Evolutionary conservation across 2,888 invertebrate genomes (phyloP).

Genomic region (Aplocera efformata): DNA sequence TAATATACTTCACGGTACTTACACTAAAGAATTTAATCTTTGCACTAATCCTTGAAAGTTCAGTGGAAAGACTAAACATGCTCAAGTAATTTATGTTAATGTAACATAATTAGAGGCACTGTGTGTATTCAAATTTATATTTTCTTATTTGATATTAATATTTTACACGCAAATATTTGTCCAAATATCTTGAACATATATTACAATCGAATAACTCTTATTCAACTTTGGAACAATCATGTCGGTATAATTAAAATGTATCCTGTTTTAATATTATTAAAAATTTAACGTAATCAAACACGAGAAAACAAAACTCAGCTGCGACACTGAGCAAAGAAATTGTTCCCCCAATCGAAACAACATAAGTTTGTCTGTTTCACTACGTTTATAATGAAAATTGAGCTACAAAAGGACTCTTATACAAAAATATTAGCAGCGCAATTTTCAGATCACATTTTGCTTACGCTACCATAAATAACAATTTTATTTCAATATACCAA

Average conservation of each 20-base stretch:
- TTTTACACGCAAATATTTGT: conserved; percentile 56
- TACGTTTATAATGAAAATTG: conserved; percentile 61
- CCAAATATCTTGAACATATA: conserved; percentile 40
- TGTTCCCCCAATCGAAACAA: conserved; percentile 11
- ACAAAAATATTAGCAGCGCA: conserved; percentile 77
- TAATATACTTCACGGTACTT: conserved; percentile 60
- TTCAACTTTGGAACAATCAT: conserved; percentile 18
- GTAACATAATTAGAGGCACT: conserved; percentile 82
- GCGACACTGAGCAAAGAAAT: conserved; percentile 5
- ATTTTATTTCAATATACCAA: conserved; percentile 35
- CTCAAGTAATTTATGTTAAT: conserved; percentile 80
- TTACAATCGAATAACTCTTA: conserved; percentile 18
- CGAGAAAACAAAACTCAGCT: conserved; percentile 6
- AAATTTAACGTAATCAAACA: conserved; percentile 1
- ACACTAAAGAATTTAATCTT: conserved; percentile 62
- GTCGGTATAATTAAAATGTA: conserved; percentile 19
- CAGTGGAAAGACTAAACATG: conserved; percentile 73
- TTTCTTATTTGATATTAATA: conserved; percentile 56
- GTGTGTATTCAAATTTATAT: conserved; percentile 76
- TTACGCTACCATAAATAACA: conserved; percentile 33
- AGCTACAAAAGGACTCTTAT: conserved; percentile 74
- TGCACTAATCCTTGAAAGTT: conserved; percentile 49
- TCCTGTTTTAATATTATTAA: conserved; percentile 12
- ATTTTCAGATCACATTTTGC: conserved; percentile 75
- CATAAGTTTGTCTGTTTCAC: conserved; percentile 2